Evolutionary conservation across 2,888 invertebrate genomes (phyloP).

Genomic region (Panorpa germanica): DNA sequence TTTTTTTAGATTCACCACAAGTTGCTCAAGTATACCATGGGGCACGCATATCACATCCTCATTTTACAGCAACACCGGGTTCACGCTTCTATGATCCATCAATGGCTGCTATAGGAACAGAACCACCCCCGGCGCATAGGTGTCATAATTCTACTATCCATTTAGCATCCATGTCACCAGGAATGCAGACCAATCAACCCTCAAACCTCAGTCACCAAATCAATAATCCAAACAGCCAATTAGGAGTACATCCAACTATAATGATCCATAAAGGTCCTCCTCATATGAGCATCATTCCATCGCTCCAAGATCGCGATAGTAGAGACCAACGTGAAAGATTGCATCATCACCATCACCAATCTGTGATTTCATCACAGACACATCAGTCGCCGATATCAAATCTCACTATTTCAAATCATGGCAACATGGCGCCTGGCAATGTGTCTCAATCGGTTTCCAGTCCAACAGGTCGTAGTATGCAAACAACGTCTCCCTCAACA

Average conservation of each 20-base stretch:
- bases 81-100: slow-evolving; percentile 36
- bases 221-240: slow-evolving; percentile 14
- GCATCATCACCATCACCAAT: slow-evolving; percentile 13
- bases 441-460: too few relatives aligned
- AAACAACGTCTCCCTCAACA: slow-evolving; percentile 42
- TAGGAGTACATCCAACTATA: slow-evolving; percentile 13
- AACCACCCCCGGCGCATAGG: slow-evolving; percentile 41
- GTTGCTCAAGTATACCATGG: slow-evolving; percentile 43
- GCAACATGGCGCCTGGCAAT: slow-evolving; percentile 18
- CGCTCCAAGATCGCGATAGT: slow-evolving; percentile 14
- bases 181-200: slow-evolving; percentile 22
- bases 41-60: slow-evolving; percentile 27
- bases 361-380: slow-evolving; percentile 1
- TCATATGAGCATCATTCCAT: slow-evolving; percentile 15
- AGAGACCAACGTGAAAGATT: slow-evolving; percentile 18
- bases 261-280: slow-evolving; percentile 12
- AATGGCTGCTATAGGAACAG: slow-evolving; percentile 24
- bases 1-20: slow-evolving; percentile 38
- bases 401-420: slow-evolving; percentile 15
- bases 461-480: slow-evolving; percentile 18
- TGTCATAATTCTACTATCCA: too few relatives aligned
- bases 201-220: slow-evolving; percentile 16
- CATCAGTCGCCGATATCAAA: slow-evolving; percentile 9
- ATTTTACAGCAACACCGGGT: slow-evolving; percentile 22
- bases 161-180: slow-evolving; percentile 16